Evolutionary conservation across 2,113 vertebrate species (phyloP), one percentile per base, ranked within the genome.

Genomic region (Lucifuga dentata): DNA sequence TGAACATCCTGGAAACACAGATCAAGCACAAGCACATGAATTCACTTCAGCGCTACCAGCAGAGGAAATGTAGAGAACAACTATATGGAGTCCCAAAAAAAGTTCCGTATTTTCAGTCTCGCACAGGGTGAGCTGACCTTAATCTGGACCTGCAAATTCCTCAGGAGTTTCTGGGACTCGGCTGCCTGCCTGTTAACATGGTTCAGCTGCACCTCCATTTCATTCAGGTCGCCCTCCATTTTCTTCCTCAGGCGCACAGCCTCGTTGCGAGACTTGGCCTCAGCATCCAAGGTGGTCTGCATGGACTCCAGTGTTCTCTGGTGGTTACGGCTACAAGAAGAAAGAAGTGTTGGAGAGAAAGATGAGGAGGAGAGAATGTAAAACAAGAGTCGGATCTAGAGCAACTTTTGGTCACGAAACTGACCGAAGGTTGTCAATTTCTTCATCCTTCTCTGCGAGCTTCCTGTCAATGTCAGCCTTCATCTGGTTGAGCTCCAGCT

Each of bases 171-270:
- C 93, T 95, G 96, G 17, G 95, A 94, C 81, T 98, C 97, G 0
- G 83, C 71, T 0, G 96, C 94, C 87, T 95, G 95, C 68, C 95
- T 91, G 81, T 94, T 95, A 69, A 95, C 95, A 0, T 98, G 96
- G 86, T 82, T 95, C 65, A 98, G 90, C 91, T 98, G 96, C 75
- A 98, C 92, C 89, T 97, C 96, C 92, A 97, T 95, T 73, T 97
- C 95, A 0, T 98, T 98, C 81, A 98, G 86, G 86, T 98, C 96
- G 0, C 95, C 94, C 55, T 98, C 96, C 95, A 98, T 97, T 90
- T 98, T 98, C 91, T 98, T 98, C 84, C 92, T 94, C 57, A 98
- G 92, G 24, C 95, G 70, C n/a, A 96, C 78, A 0, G 97, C 97
- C 88, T 98, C 96, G 0, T 95, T 97, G 80, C 94, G 94, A 70